These are phyloP conservation scores for Philotrypesis tridentata DNA, from an alignment of 1,140 invertebrate genomes.

Conservation along the genomic window DNA sequence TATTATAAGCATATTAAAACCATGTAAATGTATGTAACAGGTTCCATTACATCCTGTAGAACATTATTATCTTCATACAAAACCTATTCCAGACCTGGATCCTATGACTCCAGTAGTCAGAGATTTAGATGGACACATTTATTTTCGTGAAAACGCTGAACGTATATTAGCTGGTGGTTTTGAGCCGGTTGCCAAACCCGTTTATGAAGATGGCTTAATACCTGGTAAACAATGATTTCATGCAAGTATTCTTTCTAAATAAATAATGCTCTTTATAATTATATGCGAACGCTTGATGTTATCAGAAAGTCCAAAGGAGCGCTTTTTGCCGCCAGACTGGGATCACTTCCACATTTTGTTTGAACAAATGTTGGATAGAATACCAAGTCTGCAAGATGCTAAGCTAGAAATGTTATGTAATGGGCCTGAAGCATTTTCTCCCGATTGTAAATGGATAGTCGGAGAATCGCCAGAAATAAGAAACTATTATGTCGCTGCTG, in stretches of 20 bases:
- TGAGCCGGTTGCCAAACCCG: constrained; percentile 89
- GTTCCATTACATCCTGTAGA: constrained; percentile 94
- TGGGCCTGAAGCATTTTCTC: constrained; percentile 95
- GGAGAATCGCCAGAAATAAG: constrained; percentile 94
- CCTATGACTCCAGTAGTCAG: constrained; percentile 88
- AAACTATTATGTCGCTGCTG: constrained; percentile 97
- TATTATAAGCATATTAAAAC: constrained; percentile 14
- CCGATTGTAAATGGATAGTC: constrained; percentile 92
- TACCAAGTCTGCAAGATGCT: constrained; percentile 85
- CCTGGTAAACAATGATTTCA: constrained; percentile 68
- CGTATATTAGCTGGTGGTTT: constrained; percentile 89
- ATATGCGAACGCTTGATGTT: constrained; percentile 17
- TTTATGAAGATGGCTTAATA: constrained; percentile 86
- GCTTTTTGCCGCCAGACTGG: constrained; percentile 89
- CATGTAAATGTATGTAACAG: constrained; percentile 51
- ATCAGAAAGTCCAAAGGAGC: constrained; percentile 73
- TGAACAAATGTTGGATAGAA: constrained; percentile 87
- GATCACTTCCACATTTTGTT: constrained; percentile 95
- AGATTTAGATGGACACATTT: constrained; percentile 92
- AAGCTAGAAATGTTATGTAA: constrained; percentile 87
- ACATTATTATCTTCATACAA: constrained; percentile 93
- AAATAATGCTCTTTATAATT: constrained; percentile 39
- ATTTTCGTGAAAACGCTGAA: constrained; percentile 88
- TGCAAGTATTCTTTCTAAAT: constrained; percentile 26
- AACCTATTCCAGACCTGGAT: constrained; percentile 82